Percentiles rank a stretch among this genome's conserved stretches.
phyloP scores from a whole-genome alignment of 1,140 invertebrate genomes.

The Colletes gigas region DNA sequence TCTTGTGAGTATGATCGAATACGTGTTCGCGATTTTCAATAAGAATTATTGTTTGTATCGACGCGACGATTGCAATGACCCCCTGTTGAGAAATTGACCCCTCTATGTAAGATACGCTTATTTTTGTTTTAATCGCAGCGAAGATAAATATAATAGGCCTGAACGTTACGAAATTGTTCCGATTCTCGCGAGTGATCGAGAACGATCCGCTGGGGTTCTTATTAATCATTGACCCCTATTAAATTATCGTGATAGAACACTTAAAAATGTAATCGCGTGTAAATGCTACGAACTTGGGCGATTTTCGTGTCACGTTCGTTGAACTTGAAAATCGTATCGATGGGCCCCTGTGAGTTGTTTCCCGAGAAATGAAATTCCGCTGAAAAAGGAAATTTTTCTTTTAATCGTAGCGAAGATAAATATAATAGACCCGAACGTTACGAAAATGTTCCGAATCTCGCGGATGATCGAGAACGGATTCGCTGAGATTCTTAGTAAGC shows the following conservation, averaged over 20 bases:
- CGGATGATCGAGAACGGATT: background rate
- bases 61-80: background rate
- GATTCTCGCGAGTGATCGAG: background rate
- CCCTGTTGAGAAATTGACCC: no score
- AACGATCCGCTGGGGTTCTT: conserved; percentile 46
- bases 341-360: background rate
- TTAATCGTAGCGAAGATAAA: conserved; percentile 23
- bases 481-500: conserved; percentile 50
- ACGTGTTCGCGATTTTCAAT: no score
- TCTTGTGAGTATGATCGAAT: no score
- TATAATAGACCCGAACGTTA: conserved; percentile 5
- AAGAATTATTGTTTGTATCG: background rate
- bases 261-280: background rate
- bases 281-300: background rate
- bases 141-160: conserved; percentile 25
- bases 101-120: background rate
- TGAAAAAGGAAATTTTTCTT: background rate
- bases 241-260: conserved; percentile 26
- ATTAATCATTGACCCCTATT: conserved; percentile 46
- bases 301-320: background rate
- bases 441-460: conserved; percentile 9
- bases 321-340: background rate
- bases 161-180: conserved; percentile 1
- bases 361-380: background rate
- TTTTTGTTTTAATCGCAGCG: conserved; percentile 18